Percentiles rank a stretch among this genome's conserved stretches.
These are phyloP conservation scores for Pterocles burchelli DNA, from an alignment of 2,113 vertebrate genomes.

Conservation along the genomic window DNA sequence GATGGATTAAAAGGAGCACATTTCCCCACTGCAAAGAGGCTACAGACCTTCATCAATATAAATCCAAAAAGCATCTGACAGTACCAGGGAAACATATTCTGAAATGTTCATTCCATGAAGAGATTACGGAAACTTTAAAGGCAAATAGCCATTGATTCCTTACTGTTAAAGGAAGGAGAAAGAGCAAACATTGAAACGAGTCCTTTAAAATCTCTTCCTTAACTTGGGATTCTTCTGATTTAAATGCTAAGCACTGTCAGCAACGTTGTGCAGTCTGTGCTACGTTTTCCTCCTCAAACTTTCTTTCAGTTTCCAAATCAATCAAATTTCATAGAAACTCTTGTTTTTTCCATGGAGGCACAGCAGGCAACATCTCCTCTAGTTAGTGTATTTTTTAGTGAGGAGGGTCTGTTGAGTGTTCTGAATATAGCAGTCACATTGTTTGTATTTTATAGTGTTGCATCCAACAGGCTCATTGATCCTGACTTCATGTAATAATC, in stretches of 20 bases:
- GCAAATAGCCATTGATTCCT: conserved; percentile 42
- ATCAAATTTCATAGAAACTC: neutral
- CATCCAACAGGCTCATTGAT: neutral
- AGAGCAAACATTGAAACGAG: conserved; percentile 14
- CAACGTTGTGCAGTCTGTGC: neutral
- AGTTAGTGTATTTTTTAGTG: neutral
- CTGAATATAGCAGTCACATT: neutral
- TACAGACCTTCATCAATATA: conserved; percentile 24
- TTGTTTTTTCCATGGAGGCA: neutral
- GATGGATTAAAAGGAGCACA: conserved; percentile 34
- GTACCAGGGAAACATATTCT: neutral
- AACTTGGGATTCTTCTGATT: neutral
- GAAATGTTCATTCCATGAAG: conserved; percentile 17
- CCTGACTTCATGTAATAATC: neutral
- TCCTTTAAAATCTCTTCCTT: conserved; percentile 8
- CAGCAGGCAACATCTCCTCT: neutral
- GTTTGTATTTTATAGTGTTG: neutral
- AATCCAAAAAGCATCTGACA: conserved; percentile 39
- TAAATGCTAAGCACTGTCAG: neutral
- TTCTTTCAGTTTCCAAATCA: neutral
- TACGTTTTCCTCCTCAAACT: neutral
- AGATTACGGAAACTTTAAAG: conserved; percentile 20
- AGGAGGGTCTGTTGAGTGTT: neutral
- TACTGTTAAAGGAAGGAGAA: conserved; percentile 30
- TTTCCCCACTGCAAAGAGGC: neutral